phyloP scores from a whole-genome alignment of 2,113 vertebrate genomes.

The Acanthisitta chloris region DNA sequence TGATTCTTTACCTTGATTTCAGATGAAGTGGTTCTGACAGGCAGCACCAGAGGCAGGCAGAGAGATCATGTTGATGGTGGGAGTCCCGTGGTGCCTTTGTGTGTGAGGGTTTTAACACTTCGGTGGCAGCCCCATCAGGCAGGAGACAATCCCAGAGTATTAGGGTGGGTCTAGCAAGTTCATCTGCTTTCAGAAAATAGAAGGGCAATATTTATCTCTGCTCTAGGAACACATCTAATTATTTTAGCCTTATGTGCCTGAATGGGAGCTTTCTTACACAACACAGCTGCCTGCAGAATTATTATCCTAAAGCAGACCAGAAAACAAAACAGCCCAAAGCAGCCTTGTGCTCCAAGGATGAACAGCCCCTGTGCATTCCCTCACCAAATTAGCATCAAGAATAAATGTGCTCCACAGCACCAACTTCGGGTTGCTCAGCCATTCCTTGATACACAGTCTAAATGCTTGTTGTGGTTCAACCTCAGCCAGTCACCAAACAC shows the following conservation, averaged over 20 bases:
- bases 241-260: background rate
- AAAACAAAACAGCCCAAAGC: background rate
- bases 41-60: background rate
- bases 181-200: background rate
- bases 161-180: background rate
- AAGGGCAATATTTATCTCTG: background rate
- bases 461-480: too few species aligned
- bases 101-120: background rate
- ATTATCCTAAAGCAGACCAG: background rate
- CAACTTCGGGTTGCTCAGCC: background rate
- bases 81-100: constrained; percentile 50
- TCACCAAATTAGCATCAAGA: background rate
- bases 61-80: constrained; percentile 11
- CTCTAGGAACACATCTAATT: background rate
- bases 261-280: background rate
- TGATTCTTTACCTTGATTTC: constrained; percentile 59
- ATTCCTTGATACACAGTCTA: background rate
- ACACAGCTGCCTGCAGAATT: background rate
- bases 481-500: too few species aligned
- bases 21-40: constrained; percentile 31
- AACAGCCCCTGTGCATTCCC: background rate
- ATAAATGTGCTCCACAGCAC: background rate
- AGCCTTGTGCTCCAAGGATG: background rate
- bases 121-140: constrained; percentile 8
- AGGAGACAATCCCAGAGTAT: background rate